phyloP scores from a whole-genome alignment of 2,113 vertebrate species.

The Hippocampus abdominalis region DNA sequence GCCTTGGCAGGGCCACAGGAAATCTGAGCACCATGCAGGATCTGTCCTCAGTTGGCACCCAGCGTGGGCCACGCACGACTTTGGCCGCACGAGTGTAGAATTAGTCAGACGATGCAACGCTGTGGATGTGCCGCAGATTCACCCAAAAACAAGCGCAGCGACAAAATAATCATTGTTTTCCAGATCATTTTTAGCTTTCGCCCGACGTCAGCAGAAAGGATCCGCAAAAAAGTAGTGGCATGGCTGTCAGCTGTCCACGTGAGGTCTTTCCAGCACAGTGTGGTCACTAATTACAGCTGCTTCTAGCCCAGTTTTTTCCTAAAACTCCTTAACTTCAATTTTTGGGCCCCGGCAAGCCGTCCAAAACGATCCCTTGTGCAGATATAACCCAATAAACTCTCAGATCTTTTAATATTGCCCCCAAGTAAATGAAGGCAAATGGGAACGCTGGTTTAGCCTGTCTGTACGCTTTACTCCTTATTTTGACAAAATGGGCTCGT shows the following conservation, averaged over 20 bases:
- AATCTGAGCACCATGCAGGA: conserved; percentile 32
- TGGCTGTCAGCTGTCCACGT: conserved; percentile 47
- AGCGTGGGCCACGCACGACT: conserved; percentile 17
- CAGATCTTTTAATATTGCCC: neutral
- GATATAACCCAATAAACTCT: neutral
- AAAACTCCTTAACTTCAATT: conserved; percentile 19
- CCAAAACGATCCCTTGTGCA: neutral
- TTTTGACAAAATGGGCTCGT: too few species aligned
- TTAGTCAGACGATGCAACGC: conserved; percentile 11
- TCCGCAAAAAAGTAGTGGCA: conserved; percentile 31
- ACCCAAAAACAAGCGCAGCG: conserved; percentile 24
- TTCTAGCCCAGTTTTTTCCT: conserved; percentile 42
- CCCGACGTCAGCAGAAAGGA: conserved; percentile 24
- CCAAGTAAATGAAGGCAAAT: neutral
- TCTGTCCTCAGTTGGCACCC: conserved; percentile 25
- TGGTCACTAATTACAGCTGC: conserved; percentile 57
- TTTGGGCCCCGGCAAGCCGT: neutral
- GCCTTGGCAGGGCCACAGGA: conserved; percentile 30
- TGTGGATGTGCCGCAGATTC: conserved; percentile 23
- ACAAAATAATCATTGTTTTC: conserved; percentile 35
- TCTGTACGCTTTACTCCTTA: neutral
- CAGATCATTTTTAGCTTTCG: conserved; percentile 19
- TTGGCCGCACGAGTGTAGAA: conserved; percentile 13
- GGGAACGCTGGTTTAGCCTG: neutral
- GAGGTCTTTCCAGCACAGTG: conserved; percentile 36